Evolutionary conservation across 2,888 invertebrate species (phyloP), one percentile per base, ranked within the genome.

Genomic region (Dasypogon diadema): DNA sequence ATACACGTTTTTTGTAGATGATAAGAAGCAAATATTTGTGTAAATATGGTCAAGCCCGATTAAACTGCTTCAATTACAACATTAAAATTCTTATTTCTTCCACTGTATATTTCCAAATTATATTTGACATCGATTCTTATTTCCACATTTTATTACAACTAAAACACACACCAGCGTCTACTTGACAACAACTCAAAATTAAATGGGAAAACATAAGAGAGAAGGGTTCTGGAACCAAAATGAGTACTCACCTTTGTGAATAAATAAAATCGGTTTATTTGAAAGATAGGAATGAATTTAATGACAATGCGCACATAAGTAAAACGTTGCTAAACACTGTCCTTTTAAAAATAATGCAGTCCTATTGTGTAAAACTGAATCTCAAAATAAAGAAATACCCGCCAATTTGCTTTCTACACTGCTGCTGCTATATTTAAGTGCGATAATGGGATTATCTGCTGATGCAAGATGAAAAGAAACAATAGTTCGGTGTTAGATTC

Each of bases 251-350:
- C 5, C 65, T 68, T 16, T 48, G 12, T 68, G 21, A 54, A 30
- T 70, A 70, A 70, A 70, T 54, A 70, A 70, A 65, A 46, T 48
- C 4, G 24, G 10, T 68, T 68, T 10, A 70, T 70, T 70, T 30
- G 51, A 10, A 70, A 68, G 65, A 68, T 48, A 68, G 70, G 70
- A 70, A 70, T 70, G 70, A 70, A 70, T 70, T 70, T 54, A 54
- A 70, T 54, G 65, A 68, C 65, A 68, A 68, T 42, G 65, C 65
- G 48, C 65, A 68, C 24, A 68, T 54, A 48, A 21, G 24, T 70
- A 54, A 70, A 34, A 70, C 24, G 30, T 51, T 30, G 21, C 48
- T 48, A 18, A 70, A 30, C 16, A 30, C 14, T 70, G 18, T 12
- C n/a, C 6, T 30, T 34, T 30, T 14, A 30, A 51, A 70, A 30